Evolutionary conservation across 2,113 vertebrate genomes (phyloP), one percentile per base, ranked within the genome.

Genomic region (Centropristis striata): DNA sequence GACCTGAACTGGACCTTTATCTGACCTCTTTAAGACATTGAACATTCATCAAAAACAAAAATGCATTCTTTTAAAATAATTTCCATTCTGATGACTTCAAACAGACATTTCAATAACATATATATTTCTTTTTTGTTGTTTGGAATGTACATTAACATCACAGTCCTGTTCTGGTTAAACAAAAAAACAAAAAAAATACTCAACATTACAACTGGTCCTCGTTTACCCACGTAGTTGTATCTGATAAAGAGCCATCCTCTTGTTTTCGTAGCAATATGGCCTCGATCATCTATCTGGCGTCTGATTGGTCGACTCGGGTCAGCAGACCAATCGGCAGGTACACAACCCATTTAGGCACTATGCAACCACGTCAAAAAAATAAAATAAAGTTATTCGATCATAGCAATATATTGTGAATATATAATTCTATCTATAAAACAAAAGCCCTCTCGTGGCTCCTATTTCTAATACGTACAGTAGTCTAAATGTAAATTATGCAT

Each of bases 351-450:
- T 42, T 91, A 91, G 91, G 90, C 86, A 92, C 87, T 90, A 88
- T 82, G 84, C 86, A 87, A 88, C 85, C 90, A 89, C 82, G 36
- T 87, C 70, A 74, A 85, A 87, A 78, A 81, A 86, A 80, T 47
- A 61, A 85, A 87, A 71, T 39, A 59, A 87, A 88, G 49, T 81
- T 60, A 46, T 91, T 67, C 28, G 14, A 37, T 77, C 77, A 81
- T 87, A 86, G 69, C 68, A 89, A 90, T 90, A 88, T 88, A 89
- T 73, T 86, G 81, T 90, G 87, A 85, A 87, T 92, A 87, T 90
- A 88, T 74, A 88, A 87, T 85, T 84, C 57, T 85, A 84, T 83
- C 71, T 89, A 89, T 76, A 89, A 90, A 90, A 90, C 82, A 88
- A 90, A 90, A 90, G 86, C 87, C 88, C 55, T 67, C 67, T 68